A percentile compares a stretch with the other conserved stretches of the same genome.
phyloP scores from a whole-genome alignment of 2,113 vertebrate genomes.

The Okapia johnstoni region DNA sequence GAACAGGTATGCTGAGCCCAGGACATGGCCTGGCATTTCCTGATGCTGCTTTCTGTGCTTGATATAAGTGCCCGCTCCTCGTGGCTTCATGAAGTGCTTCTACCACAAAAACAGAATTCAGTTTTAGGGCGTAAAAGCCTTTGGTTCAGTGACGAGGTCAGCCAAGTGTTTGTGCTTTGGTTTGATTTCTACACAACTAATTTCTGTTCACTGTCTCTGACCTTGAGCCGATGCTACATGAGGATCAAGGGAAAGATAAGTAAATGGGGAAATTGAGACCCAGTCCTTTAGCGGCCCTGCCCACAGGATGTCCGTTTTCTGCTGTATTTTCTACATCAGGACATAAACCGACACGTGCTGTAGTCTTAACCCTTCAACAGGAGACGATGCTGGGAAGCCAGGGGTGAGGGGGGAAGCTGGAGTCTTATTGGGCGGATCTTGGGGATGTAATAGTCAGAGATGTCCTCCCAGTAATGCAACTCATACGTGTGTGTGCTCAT shows the following conservation, averaged over 20 bases:
- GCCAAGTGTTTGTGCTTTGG: accelerated
- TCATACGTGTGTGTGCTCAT: accelerated
- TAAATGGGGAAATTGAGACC: neutral
- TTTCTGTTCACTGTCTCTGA: neutral
- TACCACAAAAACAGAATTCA: neutral
- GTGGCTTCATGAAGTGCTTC: neutral
- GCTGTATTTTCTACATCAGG: accelerated
- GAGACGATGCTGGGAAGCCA: neutral
- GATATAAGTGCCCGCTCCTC: too few species aligned
- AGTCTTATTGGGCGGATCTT: too few species aligned
- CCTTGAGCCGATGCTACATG: accelerated
- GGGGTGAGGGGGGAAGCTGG: neutral
- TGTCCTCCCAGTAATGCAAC: neutral
- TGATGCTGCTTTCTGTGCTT: neutral
- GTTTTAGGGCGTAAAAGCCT: neutral
- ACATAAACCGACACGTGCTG: neutral
- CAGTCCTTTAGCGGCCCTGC: too few species aligned
- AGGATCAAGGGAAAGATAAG: too few species aligned
- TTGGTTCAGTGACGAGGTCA: neutral
- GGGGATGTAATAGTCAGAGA: accelerated
- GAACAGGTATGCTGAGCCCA: neutral
- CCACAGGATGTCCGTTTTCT: accelerated
- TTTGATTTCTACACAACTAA: accelerated
- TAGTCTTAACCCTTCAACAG: too few species aligned
- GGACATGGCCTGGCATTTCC: neutral